Percentiles rank a stretch among this genome's conserved stretches.
phyloP scores from a whole-genome alignment of 2,797 vertebrate genomes.

The Chloroceryle amazona region DNA sequence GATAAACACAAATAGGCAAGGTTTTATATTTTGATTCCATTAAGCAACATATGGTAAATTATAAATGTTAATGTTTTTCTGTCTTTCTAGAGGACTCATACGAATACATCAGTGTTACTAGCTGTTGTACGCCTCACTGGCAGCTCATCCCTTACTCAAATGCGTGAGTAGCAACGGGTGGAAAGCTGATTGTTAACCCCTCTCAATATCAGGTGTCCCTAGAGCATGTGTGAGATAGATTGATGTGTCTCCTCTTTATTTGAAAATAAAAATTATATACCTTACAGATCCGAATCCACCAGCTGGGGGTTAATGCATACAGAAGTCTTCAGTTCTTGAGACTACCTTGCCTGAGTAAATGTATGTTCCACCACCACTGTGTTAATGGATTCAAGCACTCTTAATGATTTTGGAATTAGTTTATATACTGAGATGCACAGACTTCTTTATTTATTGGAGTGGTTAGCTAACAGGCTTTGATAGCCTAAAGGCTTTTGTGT shows the following conservation, averaged over 20 bases:
- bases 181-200: neutral
- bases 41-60: neutral
- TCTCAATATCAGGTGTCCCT: neutral
- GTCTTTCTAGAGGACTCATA: neutral
- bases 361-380: neutral
- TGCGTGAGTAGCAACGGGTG: neutral
- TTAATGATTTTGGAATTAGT: constrained; percentile 54
- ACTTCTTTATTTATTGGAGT: constrained; percentile 41
- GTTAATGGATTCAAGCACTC: neutral
- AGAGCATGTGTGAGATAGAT: neutral
- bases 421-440: constrained; percentile 10
- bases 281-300: neutral
- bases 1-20: neutral
- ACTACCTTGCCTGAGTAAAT: constrained; percentile 6
- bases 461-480: constrained; percentile 15
- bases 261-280: neutral
- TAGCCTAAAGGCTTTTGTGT: constrained; percentile 20
- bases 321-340: neutral
- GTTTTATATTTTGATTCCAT: neutral
- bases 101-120: neutral
- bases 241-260: neutral
- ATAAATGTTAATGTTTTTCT: neutral
- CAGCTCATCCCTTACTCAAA: neutral
- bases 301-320: neutral
- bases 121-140: neutral